Conservation (phyloP, 2,888 invertebrate species). For the Drosophila borealis region DNA sequence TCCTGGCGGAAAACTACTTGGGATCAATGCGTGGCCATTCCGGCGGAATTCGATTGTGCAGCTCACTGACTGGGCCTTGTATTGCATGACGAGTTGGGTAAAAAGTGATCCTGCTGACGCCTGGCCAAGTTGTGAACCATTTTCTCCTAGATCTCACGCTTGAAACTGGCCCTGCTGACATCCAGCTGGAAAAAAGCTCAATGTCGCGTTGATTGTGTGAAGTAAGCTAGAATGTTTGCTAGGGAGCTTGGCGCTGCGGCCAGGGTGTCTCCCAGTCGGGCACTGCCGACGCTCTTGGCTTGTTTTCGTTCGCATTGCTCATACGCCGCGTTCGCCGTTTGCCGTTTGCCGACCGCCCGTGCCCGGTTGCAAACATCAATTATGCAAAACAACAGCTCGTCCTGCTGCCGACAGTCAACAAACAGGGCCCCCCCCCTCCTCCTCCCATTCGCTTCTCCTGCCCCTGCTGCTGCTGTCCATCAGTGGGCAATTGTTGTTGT, state of each 20-base stretch:
- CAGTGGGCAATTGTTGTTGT: slow-evolving; percentile 11
- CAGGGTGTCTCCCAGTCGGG: too few species aligned
- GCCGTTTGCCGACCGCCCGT: neutral
- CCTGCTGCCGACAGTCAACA: slow-evolving; percentile 21
- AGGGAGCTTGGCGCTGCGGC: too few species aligned
- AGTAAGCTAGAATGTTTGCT: too few species aligned
- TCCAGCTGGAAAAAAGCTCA: slow-evolving; percentile 87
- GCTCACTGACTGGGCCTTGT: too few species aligned
- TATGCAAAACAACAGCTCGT: slow-evolving; percentile 37
- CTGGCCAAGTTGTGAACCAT: slow-evolving; percentile 86
- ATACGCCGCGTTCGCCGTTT: slow-evolving; percentile 37
- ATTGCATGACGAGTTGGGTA: too few species aligned
- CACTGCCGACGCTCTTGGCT: too few species aligned
- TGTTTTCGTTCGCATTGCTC: slow-evolving; percentile 17
- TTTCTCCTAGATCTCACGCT: slow-evolving; percentile 85
- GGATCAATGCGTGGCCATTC: slow-evolving; percentile 87
- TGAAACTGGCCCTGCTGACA: slow-evolving; percentile 84
- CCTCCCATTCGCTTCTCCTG: too few species aligned
- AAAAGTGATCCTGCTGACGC: slow-evolving; percentile 86
- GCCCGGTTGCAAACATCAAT: slow-evolving; percentile 42
- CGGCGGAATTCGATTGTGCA: slow-evolving; percentile 85
- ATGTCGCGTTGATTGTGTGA: slow-evolving; percentile 88
- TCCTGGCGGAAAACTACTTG: too few species aligned
- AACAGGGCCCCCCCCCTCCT: neutral
- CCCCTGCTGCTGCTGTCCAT: slow-evolving; percentile 9